Evolutionary conservation across 2,113 vertebrate genomes (phyloP).

Genomic region (Pteronura brasiliensis): DNA sequence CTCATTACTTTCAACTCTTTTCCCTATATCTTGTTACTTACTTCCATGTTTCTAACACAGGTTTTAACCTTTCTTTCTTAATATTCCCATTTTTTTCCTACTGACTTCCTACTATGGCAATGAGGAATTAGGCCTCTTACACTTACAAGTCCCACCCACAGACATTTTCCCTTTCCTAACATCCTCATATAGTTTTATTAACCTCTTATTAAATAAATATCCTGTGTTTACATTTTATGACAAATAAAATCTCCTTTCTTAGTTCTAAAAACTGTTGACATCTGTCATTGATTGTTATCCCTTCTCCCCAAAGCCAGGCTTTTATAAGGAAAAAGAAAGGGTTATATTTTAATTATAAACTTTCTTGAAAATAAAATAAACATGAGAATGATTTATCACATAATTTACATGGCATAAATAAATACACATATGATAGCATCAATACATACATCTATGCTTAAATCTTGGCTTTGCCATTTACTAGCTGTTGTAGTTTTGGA

Average conservation of each 20-base stretch:
- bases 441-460: neutral
- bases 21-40: neutral
- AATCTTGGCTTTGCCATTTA: neutral
- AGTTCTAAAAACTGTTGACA: neutral
- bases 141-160: neutral
- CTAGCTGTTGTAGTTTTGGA: neutral
- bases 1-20: neutral
- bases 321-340: neutral
- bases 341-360: neutral
- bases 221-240: neutral
- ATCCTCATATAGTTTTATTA: neutral
- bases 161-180: neutral
- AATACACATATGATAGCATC: neutral
- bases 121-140: neutral
- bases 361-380: neutral
- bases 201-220: neutral
- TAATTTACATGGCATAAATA: neutral
- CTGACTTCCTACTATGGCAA: neutral
- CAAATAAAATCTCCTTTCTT: neutral
- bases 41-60: neutral
- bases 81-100: neutral
- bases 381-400: neutral
- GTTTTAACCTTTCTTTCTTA: neutral
- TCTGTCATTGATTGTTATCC: neutral
- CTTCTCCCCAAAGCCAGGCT: neutral